A percentile compares a stretch with the other conserved stretches of the same genome.
These are phyloP conservation scores for Drosophila austrosaltans DNA, from an alignment of 2,888 invertebrate genomes.

Conservation along the genomic window DNA sequence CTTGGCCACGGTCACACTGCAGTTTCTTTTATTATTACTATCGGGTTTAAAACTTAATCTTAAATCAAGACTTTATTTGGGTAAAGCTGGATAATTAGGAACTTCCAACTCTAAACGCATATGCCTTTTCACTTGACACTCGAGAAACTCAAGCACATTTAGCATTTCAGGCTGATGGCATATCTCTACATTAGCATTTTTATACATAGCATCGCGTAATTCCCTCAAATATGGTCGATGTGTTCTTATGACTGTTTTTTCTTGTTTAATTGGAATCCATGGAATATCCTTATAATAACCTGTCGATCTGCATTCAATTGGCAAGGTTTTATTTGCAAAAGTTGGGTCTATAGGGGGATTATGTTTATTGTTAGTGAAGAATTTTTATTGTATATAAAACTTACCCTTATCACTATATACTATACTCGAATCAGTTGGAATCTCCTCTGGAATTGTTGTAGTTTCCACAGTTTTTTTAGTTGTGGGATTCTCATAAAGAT, in stretches of 20 bases:
- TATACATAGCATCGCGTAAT: not conserved
- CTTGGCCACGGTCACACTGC: not conserved
- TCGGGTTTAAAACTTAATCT: not conserved
- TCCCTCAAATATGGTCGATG: not conserved
- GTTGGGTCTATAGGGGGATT: not conserved
- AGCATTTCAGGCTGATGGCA: conserved; percentile 16
- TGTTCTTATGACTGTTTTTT: conserved; percentile 4
- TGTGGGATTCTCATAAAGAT: not conserved
- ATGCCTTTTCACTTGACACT: conserved; percentile 22
- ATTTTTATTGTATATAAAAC: not conserved
- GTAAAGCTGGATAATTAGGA: conserved; percentile 1
- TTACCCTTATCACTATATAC: not conserved
- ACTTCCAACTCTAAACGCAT: conserved; percentile 22
- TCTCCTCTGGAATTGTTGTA: not conserved
- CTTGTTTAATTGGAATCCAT: conserved; percentile 60
- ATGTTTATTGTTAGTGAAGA: not conserved
- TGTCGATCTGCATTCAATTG: not conserved
- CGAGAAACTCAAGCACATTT: conserved; percentile 15
- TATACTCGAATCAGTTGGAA: not conserved
- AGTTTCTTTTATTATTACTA: not conserved
- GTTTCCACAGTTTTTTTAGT: not conserved
- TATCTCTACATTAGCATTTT: conserved; percentile 3
- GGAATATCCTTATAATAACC: conserved; percentile 34
- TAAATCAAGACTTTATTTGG: not conserved
- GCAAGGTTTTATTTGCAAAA: not conserved